Conservation (phyloP, 1,140 invertebrate genomes). For the Drosophila gunungcola region DNA sequence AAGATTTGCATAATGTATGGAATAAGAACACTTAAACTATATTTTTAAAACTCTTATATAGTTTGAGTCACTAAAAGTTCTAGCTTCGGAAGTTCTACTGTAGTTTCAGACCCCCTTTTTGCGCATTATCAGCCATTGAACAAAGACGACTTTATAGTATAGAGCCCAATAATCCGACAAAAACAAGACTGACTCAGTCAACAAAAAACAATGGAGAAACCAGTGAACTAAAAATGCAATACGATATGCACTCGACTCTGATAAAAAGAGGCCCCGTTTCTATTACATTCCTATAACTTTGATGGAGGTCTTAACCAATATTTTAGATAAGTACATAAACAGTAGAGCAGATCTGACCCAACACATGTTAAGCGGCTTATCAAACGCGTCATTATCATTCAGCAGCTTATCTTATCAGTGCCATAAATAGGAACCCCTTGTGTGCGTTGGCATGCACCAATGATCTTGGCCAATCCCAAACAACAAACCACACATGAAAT, state of each 20-base stretch:
- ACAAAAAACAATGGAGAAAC: constrained; percentile 13
- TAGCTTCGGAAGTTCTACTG: background rate
- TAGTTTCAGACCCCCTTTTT: constrained; percentile 6
- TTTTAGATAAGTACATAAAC: background rate
- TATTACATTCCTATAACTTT: background rate
- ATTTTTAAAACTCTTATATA: background rate
- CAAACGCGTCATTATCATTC: constrained; percentile 5
- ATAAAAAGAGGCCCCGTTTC: constrained; percentile 27
- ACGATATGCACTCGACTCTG: constrained; percentile 11
- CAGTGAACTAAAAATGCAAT: background rate
- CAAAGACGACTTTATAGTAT: constrained; percentile 15
- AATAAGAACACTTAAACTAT: no score
- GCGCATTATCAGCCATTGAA: constrained; percentile 13
- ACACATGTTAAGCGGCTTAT: constrained; percentile 18
- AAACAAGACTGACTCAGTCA: constrained; percentile 28
- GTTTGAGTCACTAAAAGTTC: background rate
- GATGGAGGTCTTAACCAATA: background rate
- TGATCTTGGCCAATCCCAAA: constrained; percentile 26
- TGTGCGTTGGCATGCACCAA: constrained; percentile 18
- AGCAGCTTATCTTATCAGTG: constrained; percentile 30
- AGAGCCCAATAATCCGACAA: constrained; percentile 19
- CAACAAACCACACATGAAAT: constrained; percentile 6
- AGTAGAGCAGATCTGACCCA: constrained; percentile 1
- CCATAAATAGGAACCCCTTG: constrained; percentile 53
- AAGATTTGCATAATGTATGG: no score